Evolutionary conservation across 2,113 vertebrate genomes (phyloP).

Genomic region (Cardinalis cardinalis): DNA sequence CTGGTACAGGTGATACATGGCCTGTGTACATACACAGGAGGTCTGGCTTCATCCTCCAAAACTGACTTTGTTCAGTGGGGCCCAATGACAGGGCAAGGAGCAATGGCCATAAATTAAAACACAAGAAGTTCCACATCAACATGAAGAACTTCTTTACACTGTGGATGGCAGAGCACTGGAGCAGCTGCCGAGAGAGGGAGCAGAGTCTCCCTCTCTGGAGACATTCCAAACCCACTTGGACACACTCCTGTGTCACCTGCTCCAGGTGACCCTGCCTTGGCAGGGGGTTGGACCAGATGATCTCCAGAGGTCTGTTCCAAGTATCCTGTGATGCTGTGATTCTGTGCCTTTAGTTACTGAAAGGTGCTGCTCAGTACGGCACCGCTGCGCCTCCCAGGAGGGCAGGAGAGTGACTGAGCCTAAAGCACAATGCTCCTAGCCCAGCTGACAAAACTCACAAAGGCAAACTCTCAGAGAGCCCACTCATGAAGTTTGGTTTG

Average conservation of each 20-base stretch:
- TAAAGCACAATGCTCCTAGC: background rate
- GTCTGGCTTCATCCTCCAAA: background rate
- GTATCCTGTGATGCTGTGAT: background rate
- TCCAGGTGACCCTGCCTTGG: background rate
- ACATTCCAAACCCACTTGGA: background rate
- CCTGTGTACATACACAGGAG: rapidly evolving
- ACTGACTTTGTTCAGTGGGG: background rate
- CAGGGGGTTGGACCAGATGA: background rate
- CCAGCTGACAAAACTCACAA: background rate
- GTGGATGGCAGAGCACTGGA: background rate
- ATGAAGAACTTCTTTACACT: background rate
- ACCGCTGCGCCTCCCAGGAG: rapidly evolving
- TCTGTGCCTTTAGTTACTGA: background rate
- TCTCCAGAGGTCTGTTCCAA: background rate
- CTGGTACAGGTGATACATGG: background rate
- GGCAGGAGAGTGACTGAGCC: background rate
- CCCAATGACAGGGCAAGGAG: background rate
- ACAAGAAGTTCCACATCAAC: background rate
- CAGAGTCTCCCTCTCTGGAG: background rate
- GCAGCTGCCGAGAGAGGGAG: background rate
- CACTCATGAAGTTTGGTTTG: background rate
- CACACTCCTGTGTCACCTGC: rapidly evolving
- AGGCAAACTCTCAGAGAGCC: background rate
- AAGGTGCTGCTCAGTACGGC: rapidly evolving
- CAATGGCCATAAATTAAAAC: background rate